Base-by-base conservation (phyloP, 1,140 invertebrate species). In the Glomeris maerens region DNA sequence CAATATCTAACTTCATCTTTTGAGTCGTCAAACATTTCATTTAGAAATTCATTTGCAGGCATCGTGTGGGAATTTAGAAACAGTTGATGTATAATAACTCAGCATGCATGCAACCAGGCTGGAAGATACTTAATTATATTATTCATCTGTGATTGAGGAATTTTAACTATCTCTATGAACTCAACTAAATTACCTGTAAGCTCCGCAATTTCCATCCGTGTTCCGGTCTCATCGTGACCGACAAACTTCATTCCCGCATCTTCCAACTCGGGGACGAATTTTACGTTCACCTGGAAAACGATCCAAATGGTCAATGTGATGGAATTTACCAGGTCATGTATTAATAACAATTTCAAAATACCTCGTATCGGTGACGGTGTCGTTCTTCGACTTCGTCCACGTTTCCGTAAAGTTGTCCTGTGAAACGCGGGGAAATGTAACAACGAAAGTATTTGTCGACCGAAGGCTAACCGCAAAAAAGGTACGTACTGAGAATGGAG, bases 211-310 rank as follows among this genome's bases (percentile, higher is more conserved):
- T 93, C 95, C 92, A 96, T 96, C 44, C 80, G 72, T 41, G 72
- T 73, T 50, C 77, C 72, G 25, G 78, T 76, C 27, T 72, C 70
- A 61, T 90, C 86, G 27, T 74, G 74, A 67, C 89, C 95, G 41
- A 97, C 86, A 73, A 99, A 98, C 53, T 79, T 79, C 56, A 98
- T 71, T 10, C 94, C 94, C 38, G 76, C 73, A 13, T 75, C 70
- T 68, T 96, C 84, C 44, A 98, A 71, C 22, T 77, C 65, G 4
- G 71, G 61, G 1, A 97, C 80, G 64, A 84, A 89, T 39, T 79
- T 72, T 1, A 88, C 88, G 72, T 98, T 98, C 0, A 98, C 90
- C 76, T 97, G 53, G 3, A 26, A 52, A 39, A 38, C 17, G 2
- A 39, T 5, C 10, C 40, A 48, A 52, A 31, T 40, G n/a, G 13